phyloP scores from a whole-genome alignment of 2,113 vertebrate species.

The Mellivora capensis region DNA sequence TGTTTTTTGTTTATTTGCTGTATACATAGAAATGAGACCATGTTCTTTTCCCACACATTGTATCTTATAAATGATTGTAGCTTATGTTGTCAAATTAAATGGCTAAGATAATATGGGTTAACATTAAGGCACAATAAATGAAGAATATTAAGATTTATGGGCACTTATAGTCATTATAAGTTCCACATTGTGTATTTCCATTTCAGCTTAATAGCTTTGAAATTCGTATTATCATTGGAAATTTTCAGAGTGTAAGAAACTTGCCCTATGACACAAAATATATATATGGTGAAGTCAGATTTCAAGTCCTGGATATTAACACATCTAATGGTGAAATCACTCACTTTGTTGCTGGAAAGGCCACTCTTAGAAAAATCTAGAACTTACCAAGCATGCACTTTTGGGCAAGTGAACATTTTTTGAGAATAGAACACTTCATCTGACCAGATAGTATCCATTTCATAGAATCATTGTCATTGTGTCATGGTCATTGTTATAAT shows the following conservation, averaged over 20 bases:
- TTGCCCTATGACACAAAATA: not conserved
- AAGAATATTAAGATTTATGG: not conserved
- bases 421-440: not conserved
- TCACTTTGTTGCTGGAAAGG: not conserved
- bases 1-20: not conserved
- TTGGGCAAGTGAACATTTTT: not conserved
- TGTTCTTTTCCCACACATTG: not conserved
- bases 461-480: not conserved
- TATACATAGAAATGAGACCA: not conserved
- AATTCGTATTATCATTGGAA: not conserved
- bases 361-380: not conserved
- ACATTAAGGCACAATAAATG: not conserved
- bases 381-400: not conserved
- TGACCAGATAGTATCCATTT: not conserved
- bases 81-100: not conserved
- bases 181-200: not conserved
- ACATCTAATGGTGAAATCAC: not conserved
- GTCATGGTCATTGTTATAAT: not conserved
- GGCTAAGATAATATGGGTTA: not conserved
- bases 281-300: not conserved
- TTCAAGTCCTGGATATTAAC: not conserved
- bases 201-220: not conserved
- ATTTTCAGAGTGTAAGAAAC: not conserved
- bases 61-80: not conserved
- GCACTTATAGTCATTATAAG: not conserved